Base-by-base conservation (phyloP, 2,888 invertebrate genomes). In the Lepidonotus clava region DNA sequence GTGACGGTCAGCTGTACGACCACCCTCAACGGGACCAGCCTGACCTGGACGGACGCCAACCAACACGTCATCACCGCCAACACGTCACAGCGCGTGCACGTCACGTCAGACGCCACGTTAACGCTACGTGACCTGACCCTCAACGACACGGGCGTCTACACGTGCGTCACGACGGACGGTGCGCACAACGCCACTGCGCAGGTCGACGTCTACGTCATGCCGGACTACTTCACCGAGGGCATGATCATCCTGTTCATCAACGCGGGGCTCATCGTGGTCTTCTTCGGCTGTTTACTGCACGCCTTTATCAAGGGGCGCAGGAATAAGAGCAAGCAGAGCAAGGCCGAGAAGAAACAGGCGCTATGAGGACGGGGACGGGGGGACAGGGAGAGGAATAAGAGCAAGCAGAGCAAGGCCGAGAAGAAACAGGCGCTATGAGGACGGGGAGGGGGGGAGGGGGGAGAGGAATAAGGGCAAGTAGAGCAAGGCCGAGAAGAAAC, bases 111-210 rank as follows among this genome's bases (percentile, higher is more conserved):
- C 8, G 90, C 89, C 0, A 90, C 89, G 1, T 90, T 94, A n/a
- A 90, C 90, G 5, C 90, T 94, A 34, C 85, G 90, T 18, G 88
- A 90, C 51, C 90, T 91, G 5, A 86, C 86, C 38, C 89, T 90
- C 51, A 88, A 89, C 14, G 92, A 93, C 88, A 89, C 89, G 21
- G 93, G 93, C 0, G 89, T 90, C 36, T 94, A 92, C 86, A 89
- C 90, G 1, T 91, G 91, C 84, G 88, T 83, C 77, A 90, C 89
- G 18, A 41, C 5, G 0, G 90, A 91, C 32, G 83, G 89, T 2
- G 90, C 90, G 32, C 90, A 91, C 51, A 91, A 90, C 61, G 85
- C 87, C 1, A 89, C 89, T 24, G 87, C 88, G 11, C 77, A 86
- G 1, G 66, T 91, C 0, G 89, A 88, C 61, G 88, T 91, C 11